These are phyloP conservation scores for Himalopsyche phryganea DNA, from an alignment of 1,140 invertebrate genomes.

Conservation along the genomic window DNA sequence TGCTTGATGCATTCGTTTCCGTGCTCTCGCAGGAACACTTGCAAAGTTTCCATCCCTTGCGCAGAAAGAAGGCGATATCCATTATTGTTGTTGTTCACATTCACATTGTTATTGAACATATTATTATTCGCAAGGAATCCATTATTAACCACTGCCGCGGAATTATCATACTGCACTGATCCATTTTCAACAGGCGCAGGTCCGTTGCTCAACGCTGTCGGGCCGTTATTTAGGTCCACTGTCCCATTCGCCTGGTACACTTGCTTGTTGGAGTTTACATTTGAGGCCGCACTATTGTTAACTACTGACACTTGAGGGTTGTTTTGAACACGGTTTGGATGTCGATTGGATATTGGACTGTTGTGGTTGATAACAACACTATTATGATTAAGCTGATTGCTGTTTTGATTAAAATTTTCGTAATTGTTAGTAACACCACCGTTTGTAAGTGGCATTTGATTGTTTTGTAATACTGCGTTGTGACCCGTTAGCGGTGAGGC, in stretches of 20 bases:
- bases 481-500: not conserved
- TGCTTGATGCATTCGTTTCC: slow-evolving; percentile 60
- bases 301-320: too few species aligned
- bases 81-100: slow-evolving; percentile 46
- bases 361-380: too few species aligned
- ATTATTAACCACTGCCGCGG: slow-evolving; percentile 36
- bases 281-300: not conserved
- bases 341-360: too few species aligned
- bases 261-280: slow-evolving; percentile 3
- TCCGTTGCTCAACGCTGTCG: slow-evolving; percentile 2
- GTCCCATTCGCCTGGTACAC: slow-evolving; percentile 1
- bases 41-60: slow-evolving; percentile 56
- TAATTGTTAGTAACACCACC: not conserved
- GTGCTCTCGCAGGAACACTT: slow-evolving; percentile 57
- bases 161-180: slow-evolving; percentile 23
- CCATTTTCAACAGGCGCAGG: not conserved
- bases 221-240: not conserved
- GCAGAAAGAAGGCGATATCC: slow-evolving; percentile 55
- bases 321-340: too few species aligned
- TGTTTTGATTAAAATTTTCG: not conserved
- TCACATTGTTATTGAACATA: slow-evolving; percentile 18
- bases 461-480: slow-evolving; percentile 11
- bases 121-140: slow-evolving; percentile 40
- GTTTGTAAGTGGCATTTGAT: slow-evolving; percentile 1
- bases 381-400: too few species aligned